phyloP scores from a whole-genome alignment of 2,797 vertebrate species.

The Arctocebus calabarensis region DNA sequence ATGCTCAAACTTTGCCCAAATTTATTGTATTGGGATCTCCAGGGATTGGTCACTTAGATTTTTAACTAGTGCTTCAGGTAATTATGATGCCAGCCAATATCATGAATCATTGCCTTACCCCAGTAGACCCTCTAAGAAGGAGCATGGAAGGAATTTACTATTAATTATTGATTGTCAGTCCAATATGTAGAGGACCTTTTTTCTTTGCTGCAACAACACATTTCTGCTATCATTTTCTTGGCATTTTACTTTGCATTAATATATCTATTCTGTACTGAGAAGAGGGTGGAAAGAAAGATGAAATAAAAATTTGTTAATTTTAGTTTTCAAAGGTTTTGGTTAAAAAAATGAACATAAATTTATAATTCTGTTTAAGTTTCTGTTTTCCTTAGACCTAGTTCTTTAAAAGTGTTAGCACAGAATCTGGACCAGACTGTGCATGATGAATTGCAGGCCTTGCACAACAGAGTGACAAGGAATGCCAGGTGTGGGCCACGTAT shows the following conservation, averaged over 20 bases:
- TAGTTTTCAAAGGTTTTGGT: slow-evolving; percentile 1
- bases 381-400: neutral
- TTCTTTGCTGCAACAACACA: neutral
- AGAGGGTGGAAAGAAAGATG: neutral
- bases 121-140: neutral
- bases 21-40: neutral
- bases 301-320: neutral
- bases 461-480: neutral
- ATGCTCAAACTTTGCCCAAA: neutral
- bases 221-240: neutral
- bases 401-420: neutral
- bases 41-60: neutral
- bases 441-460: neutral
- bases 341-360: neutral
- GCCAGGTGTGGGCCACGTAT: neutral
- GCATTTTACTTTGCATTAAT: neutral
- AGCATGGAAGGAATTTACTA: neutral
- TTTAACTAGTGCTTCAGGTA: neutral
- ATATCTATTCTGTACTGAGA: neutral
- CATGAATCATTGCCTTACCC: neutral
- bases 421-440: neutral
- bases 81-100: neutral
- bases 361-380: neutral
- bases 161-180: neutral
- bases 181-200: neutral